Evolutionary conservation across 1,140 invertebrate species (phyloP), one percentile per base, ranked within the genome.

Genomic region (Ptiloglossa arizonensis): DNA sequence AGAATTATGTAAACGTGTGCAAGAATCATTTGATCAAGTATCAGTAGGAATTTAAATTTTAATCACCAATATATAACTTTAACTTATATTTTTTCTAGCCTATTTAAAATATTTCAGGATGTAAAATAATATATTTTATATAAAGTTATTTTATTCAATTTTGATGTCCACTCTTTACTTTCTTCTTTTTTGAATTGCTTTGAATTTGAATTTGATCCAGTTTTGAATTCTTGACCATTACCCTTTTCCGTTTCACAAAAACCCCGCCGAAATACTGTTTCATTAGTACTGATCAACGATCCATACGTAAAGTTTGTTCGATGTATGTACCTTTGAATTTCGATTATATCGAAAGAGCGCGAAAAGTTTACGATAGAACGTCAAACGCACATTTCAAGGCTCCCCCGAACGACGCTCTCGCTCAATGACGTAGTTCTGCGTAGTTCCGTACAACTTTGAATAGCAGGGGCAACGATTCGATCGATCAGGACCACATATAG

Each of bases 351-450:
- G 71, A 75, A 63, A 72, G 71, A 73, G 68, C 29, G 73, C 63
- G 78, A 67, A 67, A 63, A 78, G 68, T 56, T 72, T 71, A 35
- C 46, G 41, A 54, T 11, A 29, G 70, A 79, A 75, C 41, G 41
- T 64, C 50, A n/a, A 74, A 52, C 62, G 77, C 62, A 75, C 32
- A 24, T 74, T 79, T 79, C 71, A 79, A 79, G 71, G 71, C 54
- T 73, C 59, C 32, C 8, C 41, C 19, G 59, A 67, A 38, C 70
- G 52, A 79, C 62, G 71, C 77, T 77, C 67, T 71, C 44, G 59
- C 62, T 74, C 41, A 60, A 79, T 79, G 72, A 80, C 78, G 72
- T 76, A 80, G 78, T 76, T 73, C 78, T 80, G 78, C 78, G 72
- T 80, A 80, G 78, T 80, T 76, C 64, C 54, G 27, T 63, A n/a